A percentile compares a stretch with the other conserved stretches of the same genome.
These are phyloP conservation scores for Archivesica marissinica DNA, from an alignment of 1,140 invertebrate genomes.

Conservation along the genomic window DNA sequence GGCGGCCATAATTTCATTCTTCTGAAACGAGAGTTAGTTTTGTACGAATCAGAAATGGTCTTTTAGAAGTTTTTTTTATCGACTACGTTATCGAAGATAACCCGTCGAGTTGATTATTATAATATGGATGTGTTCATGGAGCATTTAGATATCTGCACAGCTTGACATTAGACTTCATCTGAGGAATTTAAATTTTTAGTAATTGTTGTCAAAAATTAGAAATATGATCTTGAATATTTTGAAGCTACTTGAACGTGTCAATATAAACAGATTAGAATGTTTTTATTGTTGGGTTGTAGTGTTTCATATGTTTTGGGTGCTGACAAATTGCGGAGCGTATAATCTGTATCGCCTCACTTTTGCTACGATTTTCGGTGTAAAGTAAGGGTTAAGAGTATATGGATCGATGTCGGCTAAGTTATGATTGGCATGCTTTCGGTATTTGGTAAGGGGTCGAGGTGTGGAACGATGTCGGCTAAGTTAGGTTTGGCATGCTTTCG, in stretches of 20 bases:
- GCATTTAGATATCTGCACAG: conserved; percentile 8
- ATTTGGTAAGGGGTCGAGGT: too few species aligned
- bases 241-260: conserved; percentile 9
- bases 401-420: too few species aligned
- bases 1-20: conserved; percentile 20
- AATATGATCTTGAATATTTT: conserved; percentile 62
- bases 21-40: conserved; percentile 18
- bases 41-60: conserved; percentile 45
- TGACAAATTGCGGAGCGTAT: too few species aligned
- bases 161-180: background rate
- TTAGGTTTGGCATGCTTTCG: too few species aligned
- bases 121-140: conserved; percentile 22
- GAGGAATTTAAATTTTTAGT: conserved; percentile 10
- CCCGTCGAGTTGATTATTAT: conserved; percentile 19
- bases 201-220: conserved; percentile 52
- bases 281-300: conserved; percentile 26
- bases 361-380: too few species aligned
- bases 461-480: too few species aligned
- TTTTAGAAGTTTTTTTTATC: conserved; percentile 5
- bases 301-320: background rate
- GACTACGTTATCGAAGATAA: background rate
- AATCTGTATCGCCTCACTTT: too few species aligned
- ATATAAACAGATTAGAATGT: conserved; percentile 47
- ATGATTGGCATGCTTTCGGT: too few species aligned
- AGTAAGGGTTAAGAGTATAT: too few species aligned